Evolutionary conservation across 1,140 invertebrate species (phyloP), one percentile per base, ranked within the genome.

Genomic region (Copidosoma floridanum): DNA sequence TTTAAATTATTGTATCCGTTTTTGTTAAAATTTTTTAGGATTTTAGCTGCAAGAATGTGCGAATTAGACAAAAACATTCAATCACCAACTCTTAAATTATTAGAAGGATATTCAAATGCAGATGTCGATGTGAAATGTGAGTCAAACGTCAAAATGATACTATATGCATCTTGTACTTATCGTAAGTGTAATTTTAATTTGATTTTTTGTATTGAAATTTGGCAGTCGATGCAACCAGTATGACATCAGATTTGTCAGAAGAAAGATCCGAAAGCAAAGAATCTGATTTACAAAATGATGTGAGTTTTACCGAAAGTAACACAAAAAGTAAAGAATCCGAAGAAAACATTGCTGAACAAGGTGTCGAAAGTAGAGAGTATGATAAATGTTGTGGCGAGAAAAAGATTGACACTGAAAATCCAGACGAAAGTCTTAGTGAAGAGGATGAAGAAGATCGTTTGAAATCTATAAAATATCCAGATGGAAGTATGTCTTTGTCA

Each of bases 1-100:
- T 51, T 44, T 47, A 27, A 58, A 18, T 57, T 14, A 60, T 56
- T 56, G n/a, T n/a, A n/a, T n/a, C n/a, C n/a, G n/a, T n/a, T 23
- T 23, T 43, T 29, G 21, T 24, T 8, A 12, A 23, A 23, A 46
- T 47, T 63, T 64, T 72, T 11, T 50, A 85, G 85, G 77, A 85
- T 86, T 61, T 74, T 86, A 18, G 85, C 84, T 14, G 68, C 74
- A 20, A 81, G 84, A 74, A 84, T 86, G 68, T 78, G 79, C 11
- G 83, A 85, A 68, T 68, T 85, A 40, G 84, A 85, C 52, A 81
- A 73, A 52, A 69, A 80, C 3, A 68, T 84, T 43, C 76, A 82
- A 61, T 85, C 82, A n/a, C 84, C 85, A 27, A 82, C 83, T 2
- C 76, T 77, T 38, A 75, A 81, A 54, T 76, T 86, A 3, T 72